Conservation (phyloP, 2,113 vertebrate genomes). For the Sialia sialis region DNA sequence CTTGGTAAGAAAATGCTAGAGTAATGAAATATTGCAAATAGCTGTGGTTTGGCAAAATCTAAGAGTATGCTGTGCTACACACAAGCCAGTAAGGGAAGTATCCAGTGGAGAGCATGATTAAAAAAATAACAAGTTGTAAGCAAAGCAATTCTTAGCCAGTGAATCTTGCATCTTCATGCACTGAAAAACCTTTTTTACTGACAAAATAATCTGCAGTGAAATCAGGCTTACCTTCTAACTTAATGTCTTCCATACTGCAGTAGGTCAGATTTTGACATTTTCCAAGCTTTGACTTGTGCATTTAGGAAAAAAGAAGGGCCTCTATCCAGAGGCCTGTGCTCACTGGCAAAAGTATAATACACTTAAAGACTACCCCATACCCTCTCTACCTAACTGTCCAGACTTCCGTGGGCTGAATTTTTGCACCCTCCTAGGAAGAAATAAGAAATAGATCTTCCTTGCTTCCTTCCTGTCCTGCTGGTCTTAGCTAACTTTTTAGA, state of each 20-base stretch:
- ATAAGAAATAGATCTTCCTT: neutral
- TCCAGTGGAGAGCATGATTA: neutral
- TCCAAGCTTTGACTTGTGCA: neutral
- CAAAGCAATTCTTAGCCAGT: neutral
- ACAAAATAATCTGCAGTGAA: neutral
- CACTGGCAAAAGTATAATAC: neutral
- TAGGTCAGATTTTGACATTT: neutral
- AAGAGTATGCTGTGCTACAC: neutral
- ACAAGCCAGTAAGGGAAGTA: neutral
- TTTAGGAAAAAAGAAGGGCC: neutral
- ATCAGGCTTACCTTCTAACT: neutral
- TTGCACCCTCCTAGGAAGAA: neutral
- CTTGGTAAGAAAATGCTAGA: neutral
- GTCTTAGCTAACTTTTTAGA: neutral
- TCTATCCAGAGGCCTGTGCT: neutral
- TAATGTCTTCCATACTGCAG: neutral
- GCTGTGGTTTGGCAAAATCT: conserved; percentile 50
- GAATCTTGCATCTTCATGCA: neutral
- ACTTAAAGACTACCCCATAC: neutral
- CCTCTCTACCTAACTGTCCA: neutral
- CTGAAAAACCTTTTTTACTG: neutral
- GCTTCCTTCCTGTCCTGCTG: neutral
- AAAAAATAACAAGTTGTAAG: neutral
- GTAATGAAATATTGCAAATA: conserved; percentile 32
- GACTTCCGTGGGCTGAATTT: neutral